phyloP scores from a whole-genome alignment of 2,797 vertebrate species.

The Ceyx erithaca region DNA sequence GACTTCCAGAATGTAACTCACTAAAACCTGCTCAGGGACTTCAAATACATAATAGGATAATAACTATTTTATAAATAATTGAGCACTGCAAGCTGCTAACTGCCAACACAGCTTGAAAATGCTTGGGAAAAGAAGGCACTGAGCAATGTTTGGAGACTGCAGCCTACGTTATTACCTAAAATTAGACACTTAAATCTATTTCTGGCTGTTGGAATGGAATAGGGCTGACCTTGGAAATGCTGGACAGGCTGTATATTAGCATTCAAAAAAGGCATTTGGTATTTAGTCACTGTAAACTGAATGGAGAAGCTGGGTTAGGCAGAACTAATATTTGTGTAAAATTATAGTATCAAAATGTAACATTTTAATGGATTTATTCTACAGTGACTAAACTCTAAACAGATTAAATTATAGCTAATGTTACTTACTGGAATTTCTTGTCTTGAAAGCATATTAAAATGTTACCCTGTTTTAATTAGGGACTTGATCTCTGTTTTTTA shows the following conservation, averaged over 20 bases:
- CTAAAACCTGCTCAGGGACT: neutral
- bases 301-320: neutral
- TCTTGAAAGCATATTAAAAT: neutral
- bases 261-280: neutral
- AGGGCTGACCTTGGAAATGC: neutral
- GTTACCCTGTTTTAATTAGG: neutral
- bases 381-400: neutral
- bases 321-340: neutral
- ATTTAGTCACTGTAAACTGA: neutral
- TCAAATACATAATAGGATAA: neutral
- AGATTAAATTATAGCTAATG: neutral
- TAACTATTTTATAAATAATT: constrained; percentile 4
- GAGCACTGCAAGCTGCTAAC: neutral
- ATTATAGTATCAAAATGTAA: neutral
- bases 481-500: neutral
- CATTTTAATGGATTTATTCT: neutral
- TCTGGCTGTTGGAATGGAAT: neutral
- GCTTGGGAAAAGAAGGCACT: neutral
- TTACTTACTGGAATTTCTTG: neutral
- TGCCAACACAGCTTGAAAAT: neutral
- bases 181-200: neutral
- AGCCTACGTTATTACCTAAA: neutral
- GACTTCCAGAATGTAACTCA: neutral
- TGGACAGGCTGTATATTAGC: neutral
- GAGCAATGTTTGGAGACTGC: neutral